A percentile compares a stretch with the other conserved stretches of the same genome.
Conservation (phyloP, 2,113 vertebrate species). For the Antechinus flavipes region DNA sequence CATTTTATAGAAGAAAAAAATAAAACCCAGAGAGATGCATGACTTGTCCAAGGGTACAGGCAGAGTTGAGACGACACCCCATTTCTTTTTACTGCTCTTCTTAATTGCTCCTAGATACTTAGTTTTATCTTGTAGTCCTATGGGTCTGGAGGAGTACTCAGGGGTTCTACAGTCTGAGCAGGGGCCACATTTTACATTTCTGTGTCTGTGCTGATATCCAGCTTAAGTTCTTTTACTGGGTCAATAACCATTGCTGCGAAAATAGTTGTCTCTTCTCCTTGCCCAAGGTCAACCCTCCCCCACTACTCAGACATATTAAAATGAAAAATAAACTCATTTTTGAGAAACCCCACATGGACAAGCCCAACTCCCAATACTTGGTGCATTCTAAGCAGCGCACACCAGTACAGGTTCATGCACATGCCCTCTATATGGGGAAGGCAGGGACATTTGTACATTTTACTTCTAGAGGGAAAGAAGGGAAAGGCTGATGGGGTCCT, state of each 20-base stretch:
- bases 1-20: not conserved
- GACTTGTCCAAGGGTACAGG: not conserved
- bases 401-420: not conserved
- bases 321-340: slow-evolving; percentile 27
- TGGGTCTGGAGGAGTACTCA: slow-evolving; percentile 35
- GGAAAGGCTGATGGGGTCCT: not conserved
- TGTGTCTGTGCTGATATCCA: not conserved
- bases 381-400: not conserved
- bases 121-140: slow-evolving; percentile 17
- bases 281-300: not conserved
- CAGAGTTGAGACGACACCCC: not conserved
- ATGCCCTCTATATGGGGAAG: not conserved
- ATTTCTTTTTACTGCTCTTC: slow-evolving; percentile 37
- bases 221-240: slow-evolving; percentile 38
- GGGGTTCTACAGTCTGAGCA: slow-evolving; percentile 40
- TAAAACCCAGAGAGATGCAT: not conserved
- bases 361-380: not conserved
- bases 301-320: not conserved
- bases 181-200: slow-evolving; percentile 18
- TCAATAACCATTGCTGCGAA: not conserved
- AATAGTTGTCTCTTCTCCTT: not conserved
- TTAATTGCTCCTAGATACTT: slow-evolving; percentile 34
- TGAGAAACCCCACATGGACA: not conserved
- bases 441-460: not conserved
- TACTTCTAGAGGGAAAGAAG: not conserved